Percentiles rank a stretch among this genome's conserved stretches.
Evolutionary conservation across 2,113 vertebrate genomes (phyloP).

Genomic region (Pantherophis guttatus): DNA sequence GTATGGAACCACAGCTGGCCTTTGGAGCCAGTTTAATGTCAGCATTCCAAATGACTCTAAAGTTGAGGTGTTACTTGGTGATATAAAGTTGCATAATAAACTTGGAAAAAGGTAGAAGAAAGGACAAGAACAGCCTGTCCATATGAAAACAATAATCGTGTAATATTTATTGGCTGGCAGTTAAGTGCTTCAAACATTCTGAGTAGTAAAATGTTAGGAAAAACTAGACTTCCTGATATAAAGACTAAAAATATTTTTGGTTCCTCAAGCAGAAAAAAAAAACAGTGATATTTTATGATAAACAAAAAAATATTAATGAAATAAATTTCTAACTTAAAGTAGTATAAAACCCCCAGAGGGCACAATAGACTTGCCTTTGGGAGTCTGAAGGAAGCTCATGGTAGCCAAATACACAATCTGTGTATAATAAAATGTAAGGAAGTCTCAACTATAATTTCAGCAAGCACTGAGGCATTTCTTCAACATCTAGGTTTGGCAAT

Average conservation of each 20-base stretch:
- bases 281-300: constrained; percentile 62
- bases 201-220: constrained; percentile 77
- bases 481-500: constrained; percentile 22
- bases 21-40: constrained; percentile 47
- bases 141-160: constrained; percentile 81
- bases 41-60: constrained; percentile 60
- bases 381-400: constrained; percentile 51
- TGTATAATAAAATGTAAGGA: constrained; percentile 46
- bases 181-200: constrained; percentile 78
- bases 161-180: constrained; percentile 81
- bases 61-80: constrained; percentile 66
- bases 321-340: constrained; percentile 52
- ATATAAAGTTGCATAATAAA: constrained; percentile 63
- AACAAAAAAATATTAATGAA: constrained; percentile 24
- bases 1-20: constrained; percentile 33
- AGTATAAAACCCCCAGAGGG: constrained; percentile 65
- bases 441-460: constrained; percentile 51
- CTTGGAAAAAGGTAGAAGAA: constrained; percentile 39
- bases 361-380: constrained; percentile 59
- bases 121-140: constrained; percentile 65
- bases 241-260: constrained; percentile 69
- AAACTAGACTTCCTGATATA: constrained; percentile 77
- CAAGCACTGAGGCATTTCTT: constrained; percentile 35
- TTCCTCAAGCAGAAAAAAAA: constrained; percentile 60
- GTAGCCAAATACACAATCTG: constrained; percentile 52